Evolutionary conservation across 2,888 invertebrate genomes (phyloP).

Genomic region (Melanostoma scalare): DNA sequence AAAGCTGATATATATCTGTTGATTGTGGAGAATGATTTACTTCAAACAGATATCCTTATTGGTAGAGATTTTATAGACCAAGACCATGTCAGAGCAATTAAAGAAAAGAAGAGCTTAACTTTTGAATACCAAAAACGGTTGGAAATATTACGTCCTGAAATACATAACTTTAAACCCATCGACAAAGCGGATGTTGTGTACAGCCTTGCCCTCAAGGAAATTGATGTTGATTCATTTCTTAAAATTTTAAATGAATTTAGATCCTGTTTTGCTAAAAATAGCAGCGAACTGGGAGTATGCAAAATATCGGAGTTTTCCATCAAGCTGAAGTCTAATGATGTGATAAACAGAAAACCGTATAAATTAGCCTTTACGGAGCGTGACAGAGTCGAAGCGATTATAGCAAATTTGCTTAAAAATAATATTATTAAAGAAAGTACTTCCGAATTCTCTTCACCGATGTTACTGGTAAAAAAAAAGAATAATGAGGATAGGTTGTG

Average conservation of each 20-base stretch:
- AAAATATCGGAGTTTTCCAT: constrained; percentile 8
- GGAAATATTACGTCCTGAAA: constrained; percentile 18
- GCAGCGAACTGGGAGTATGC: constrained; percentile 6
- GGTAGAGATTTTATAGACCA: constrained; percentile 29
- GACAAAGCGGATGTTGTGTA: no score
- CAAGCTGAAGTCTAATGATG: constrained; percentile 10
- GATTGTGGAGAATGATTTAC: constrained; percentile 27
- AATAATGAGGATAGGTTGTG: constrained; percentile 28
- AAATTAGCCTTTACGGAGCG: constrained; percentile 29
- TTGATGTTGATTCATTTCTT: not conserved
- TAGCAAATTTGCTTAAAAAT: constrained; percentile 30
- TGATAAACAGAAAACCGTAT: constrained; percentile 37
- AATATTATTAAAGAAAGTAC: constrained; percentile 34
- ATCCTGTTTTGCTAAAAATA: constrained; percentile 29
- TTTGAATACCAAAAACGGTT: no score
- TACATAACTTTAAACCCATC: constrained; percentile 6
- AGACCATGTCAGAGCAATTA: constrained; percentile 28
- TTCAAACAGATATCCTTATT: constrained; percentile 18
- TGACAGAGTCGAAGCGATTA: constrained; percentile 20
- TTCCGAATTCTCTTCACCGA: constrained; percentile 31
- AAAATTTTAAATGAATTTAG: constrained; percentile 33
- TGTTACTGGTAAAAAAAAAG: constrained; percentile 37
- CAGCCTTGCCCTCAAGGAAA: no score
- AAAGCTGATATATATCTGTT: constrained; percentile 24
- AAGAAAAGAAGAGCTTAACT: constrained; percentile 13